Evolutionary conservation across 2,888 invertebrate species (phyloP), one percentile per base, ranked within the genome.

Genomic region (Artemia sinica): DNA sequence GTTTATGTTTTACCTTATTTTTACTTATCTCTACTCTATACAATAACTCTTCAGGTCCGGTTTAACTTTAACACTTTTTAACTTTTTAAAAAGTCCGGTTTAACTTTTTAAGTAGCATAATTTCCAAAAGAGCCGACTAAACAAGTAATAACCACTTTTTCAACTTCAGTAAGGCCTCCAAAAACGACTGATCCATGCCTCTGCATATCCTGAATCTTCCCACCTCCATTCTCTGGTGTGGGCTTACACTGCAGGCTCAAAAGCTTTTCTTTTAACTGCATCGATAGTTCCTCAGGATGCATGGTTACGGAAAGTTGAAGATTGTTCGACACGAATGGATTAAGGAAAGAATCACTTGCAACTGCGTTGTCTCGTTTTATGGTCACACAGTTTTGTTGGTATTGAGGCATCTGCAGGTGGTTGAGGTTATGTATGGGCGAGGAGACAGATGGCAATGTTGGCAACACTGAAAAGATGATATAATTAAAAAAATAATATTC

Each of bases 231-330:
- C 28, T 58, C 63, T 58, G 28, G 14, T 8, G n/a, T 58, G 8
- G 63, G 14, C 63, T 28, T 58, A 28, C n/a, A 28, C 63, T 58
- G 63, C 63, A 58, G 63, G 8, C 63, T 28, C 11, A 58, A 2
- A 58, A 58, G 63, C 10, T 11, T 58, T 28, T 58, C 63, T 28
- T 58, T 58, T 28, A 58, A 58, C 63, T 58, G 63, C 12, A 58
- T 28, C 28, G 63, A 58, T 10, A 58, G 9, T 8, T n/a, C 28
- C 9, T 58, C 14, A 8, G 63, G 63, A n/a, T 58, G 63, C 63
- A 58, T 58, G 12, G n/a, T 58, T 8, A 58, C 63, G 28, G 63
- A 58, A 18, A 58, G 63, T 28, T 58, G 63, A 8, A 58, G 28
- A 10, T 9, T 58, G 63, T 28, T 28, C 9, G 63, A 58, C 9